Evolutionary conservation across 2,113 vertebrate species (phyloP), one percentile per base, ranked within the genome.

Genomic region (Tetrax tetrax): DNA sequence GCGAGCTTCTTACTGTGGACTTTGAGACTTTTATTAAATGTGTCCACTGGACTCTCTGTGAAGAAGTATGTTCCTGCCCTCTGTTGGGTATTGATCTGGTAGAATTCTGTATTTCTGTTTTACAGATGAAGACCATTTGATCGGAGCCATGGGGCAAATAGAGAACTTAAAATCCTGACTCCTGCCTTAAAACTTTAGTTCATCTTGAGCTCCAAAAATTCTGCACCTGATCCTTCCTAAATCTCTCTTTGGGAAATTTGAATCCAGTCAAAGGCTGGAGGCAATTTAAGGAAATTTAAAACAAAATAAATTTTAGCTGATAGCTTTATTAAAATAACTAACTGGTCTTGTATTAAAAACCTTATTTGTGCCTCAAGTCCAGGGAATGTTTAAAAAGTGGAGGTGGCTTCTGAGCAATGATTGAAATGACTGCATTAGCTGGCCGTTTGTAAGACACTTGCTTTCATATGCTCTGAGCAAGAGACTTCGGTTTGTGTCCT

Each of bases 311-410:
- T 8, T 24, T 53, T 86, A 95, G 86, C 88, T 81, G 72, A 68
- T 87, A 90, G 72, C 90, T 97, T 96, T 83, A 69, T 66, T 65
- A 66, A 93, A 94, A 68, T 85, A 93, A 91, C 83, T 68, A 95
- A 97, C 95, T 94, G 87, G 63, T 89, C 92, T 96, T 92, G 93
- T 92, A 72, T 96, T 83, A 57, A 95, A 85, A 90, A 85, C 85
- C 80, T 66, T 87, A 14, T 86, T 89, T 84, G 97, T 97, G 97
- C 97, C 97, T 97, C 89, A 96, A 96, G 95, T 97, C 96, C 97
- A 95, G 93, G 89, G 95, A 97, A 97, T 96, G 94, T 97, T 94
- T 87, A 86, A 91, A 66, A 96, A 92, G 85, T 50, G 48, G 92
- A 92, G 91, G 91, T 76, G 81, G 93, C 91, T 95, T 95, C 94